Evolutionary conservation across 2,113 vertebrate genomes (phyloP).

Genomic region (Prunella fulvescens): DNA sequence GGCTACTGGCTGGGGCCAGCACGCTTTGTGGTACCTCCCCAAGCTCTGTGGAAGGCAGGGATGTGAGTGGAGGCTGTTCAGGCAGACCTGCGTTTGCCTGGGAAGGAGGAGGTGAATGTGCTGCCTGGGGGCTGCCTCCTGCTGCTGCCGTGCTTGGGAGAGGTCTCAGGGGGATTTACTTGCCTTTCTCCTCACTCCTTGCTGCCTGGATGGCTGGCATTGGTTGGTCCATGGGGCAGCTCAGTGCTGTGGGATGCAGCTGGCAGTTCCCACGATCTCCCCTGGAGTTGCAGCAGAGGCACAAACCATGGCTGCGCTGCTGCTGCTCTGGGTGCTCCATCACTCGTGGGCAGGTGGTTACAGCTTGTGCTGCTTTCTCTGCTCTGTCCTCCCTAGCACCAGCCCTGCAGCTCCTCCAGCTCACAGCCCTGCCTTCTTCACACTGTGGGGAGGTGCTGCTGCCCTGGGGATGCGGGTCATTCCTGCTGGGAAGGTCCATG

Average conservation of each 20-base stretch:
- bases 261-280: background rate
- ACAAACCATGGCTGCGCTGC: background rate
- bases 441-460: accelerated
- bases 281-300: background rate
- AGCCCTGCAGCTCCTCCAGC: background rate
- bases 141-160: background rate
- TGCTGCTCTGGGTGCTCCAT: background rate
- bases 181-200: background rate
- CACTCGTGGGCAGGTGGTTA: too few species aligned
- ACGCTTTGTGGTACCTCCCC: background rate
- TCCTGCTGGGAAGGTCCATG: background rate
- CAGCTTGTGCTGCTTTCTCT: background rate
- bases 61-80: background rate
- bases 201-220: background rate
- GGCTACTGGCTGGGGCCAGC: accelerated
- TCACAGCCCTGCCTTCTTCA: background rate
- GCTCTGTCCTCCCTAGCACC: accelerated
- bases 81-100: background rate
- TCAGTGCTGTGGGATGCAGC: background rate
- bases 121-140: background rate
- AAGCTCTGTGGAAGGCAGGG: background rate
- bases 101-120: background rate
- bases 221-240: accelerated
- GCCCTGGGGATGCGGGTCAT: background rate
- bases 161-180: background rate